phyloP scores from a whole-genome alignment of 2,797 vertebrate species.

The Xiphophorus birchmanni region DNA sequence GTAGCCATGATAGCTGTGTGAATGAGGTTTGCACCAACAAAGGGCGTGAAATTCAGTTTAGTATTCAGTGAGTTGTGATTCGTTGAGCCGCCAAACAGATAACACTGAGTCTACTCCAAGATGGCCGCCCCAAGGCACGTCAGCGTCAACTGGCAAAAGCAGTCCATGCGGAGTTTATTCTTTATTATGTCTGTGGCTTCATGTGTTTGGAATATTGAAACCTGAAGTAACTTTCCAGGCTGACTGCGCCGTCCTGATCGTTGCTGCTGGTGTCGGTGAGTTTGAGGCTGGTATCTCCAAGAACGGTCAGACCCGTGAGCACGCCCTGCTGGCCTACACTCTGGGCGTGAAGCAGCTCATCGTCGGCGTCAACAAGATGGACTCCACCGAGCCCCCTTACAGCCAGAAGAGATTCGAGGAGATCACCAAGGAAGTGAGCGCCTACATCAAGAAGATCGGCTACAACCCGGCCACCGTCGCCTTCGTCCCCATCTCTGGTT shows the following conservation, averaged over 20 bases:
- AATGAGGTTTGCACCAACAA: no score
- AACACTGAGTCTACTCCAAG: no score
- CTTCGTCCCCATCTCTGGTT: conserved; percentile 85
- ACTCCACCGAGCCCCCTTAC: conserved; percentile 85
- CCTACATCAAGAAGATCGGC: conserved; percentile 87
- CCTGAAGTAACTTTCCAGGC: conserved; percentile 60
- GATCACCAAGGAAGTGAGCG: conserved; percentile 84
- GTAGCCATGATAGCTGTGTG: no score
- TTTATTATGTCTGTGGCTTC: no score
- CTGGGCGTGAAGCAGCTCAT: conserved; percentile 65
- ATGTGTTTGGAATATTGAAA: no score
- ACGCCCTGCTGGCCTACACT: conserved; percentile 68
- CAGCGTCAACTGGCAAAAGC: no score
- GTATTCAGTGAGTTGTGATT: no score
- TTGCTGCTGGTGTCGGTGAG: conserved; percentile 84
- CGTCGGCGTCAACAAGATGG: conserved; percentile 87
- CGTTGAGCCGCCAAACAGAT: no score
- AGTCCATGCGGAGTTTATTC: no score
- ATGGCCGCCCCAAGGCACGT: no score
- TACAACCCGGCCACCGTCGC: conserved; percentile 83
- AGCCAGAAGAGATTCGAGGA: conserved; percentile 83
- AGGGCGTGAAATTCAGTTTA: no score
- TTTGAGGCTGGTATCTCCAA: conserved; percentile 86
- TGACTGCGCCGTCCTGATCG: conserved; percentile 85
- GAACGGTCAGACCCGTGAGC: conserved; percentile 86